A percentile compares a stretch with the other conserved stretches of the same genome.
Evolutionary conservation across 2,113 vertebrate genomes (phyloP).

Genomic region (Chascanopsetta lugubris): DNA sequence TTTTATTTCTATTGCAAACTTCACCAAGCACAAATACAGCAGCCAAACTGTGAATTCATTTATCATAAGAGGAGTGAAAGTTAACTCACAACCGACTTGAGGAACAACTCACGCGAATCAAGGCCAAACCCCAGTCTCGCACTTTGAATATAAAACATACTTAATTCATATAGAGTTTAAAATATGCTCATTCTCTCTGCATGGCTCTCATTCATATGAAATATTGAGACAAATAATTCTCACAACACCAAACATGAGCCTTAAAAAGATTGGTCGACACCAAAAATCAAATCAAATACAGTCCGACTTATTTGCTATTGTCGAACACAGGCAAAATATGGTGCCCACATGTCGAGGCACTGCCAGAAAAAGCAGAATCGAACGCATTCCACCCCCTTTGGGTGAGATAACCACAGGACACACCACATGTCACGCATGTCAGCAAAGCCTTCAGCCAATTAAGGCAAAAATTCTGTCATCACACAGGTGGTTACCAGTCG

Average conservation of each 20-base stretch:
- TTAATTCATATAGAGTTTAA: too few relatives aligned
- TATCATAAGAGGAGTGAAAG: too few relatives aligned
- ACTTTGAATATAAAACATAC: too few relatives aligned
- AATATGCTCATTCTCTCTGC: too few relatives aligned
- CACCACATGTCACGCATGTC: background rate
- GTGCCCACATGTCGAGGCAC: background rate
- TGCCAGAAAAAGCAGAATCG: background rate
- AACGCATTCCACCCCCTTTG: too few relatives aligned
- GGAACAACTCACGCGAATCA: too few relatives aligned
- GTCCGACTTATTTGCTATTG: background rate
- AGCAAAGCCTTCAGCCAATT: conserved; percentile 3
- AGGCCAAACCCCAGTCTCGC: too few relatives aligned
- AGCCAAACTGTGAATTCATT: background rate
- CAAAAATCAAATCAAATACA: background rate
- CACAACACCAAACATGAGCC: too few relatives aligned
- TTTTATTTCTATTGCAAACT: background rate
- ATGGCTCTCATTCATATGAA: too few relatives aligned
- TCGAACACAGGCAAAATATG: background rate
- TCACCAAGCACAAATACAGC: background rate
- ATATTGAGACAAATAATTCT: too few relatives aligned
- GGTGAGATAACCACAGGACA: background rate
- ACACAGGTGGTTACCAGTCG: background rate
- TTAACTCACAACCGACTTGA: too few relatives aligned
- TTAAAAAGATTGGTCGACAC: too few relatives aligned
- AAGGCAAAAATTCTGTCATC: background rate